Percentiles rank a stretch among this genome's conserved stretches.
These are phyloP conservation scores for Cinara cedri DNA, from an alignment of 2,888 invertebrate genomes.

Conservation along the genomic window DNA sequence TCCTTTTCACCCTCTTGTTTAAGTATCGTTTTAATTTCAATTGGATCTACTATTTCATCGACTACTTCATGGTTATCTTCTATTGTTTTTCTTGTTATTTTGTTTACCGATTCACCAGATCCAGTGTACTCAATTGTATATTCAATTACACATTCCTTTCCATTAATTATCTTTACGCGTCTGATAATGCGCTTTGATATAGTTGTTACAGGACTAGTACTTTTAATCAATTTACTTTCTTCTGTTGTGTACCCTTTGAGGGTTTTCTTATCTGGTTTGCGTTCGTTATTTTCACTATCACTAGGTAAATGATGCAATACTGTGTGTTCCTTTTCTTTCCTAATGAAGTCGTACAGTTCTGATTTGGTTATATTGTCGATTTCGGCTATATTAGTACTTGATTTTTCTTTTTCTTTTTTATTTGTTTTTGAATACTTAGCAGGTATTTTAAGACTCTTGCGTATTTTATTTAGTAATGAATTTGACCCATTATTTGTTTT, in stretches of 20 bases:
- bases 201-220: neutral
- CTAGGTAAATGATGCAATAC: neutral
- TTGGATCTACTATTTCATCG: neutral
- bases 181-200: neutral
- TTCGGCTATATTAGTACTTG: accelerated
- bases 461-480: too few relatives aligned
- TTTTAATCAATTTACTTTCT: too few relatives aligned
- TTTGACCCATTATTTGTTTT: too few relatives aligned
- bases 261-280: too few relatives aligned
- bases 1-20: neutral
- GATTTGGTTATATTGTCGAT: neutral
- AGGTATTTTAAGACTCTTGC: too few relatives aligned
- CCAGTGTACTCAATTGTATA: neutral
- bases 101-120: neutral
- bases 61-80: neutral
- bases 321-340: neutral
- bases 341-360: neutral
- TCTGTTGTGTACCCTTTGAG: too few relatives aligned
- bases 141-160: neutral
- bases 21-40: neutral
- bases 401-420: neutral
- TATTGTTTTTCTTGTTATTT: neutral
- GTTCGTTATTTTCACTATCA: neutral
- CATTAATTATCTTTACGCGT: neutral
- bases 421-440: neutral